Percentiles rank a stretch among this genome's conserved stretches.
These are phyloP conservation scores for Polietes domitor DNA, from an alignment of 2,888 invertebrate genomes.

Conservation along the genomic window DNA sequence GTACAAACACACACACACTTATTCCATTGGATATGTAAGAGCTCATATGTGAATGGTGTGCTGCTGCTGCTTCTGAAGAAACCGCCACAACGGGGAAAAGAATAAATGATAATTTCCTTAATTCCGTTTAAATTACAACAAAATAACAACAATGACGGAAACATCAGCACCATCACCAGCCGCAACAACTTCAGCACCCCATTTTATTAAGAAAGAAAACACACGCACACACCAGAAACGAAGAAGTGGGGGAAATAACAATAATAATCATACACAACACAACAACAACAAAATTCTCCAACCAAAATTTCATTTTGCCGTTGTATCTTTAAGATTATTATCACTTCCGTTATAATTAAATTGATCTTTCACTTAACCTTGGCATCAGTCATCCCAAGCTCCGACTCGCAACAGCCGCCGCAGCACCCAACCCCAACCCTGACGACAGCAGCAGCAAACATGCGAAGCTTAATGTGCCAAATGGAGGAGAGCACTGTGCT, in stretches of 20 bases:
- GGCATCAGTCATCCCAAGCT: slow-evolving; percentile 62
- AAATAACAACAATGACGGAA: slow-evolving; percentile 53
- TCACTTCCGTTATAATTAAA: slow-evolving; percentile 69
- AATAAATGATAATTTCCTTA: slow-evolving; percentile 40
- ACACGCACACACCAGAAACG: background rate
- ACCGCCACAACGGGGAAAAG: background rate
- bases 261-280: background rate
- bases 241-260: background rate
- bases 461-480: slow-evolving; percentile 16
- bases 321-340: slow-evolving; percentile 62
- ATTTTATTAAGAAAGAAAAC: background rate
- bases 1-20: background rate
- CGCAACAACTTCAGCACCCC: background rate
- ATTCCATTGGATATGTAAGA: background rate
- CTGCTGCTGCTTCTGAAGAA: slow-evolving; percentile 25
- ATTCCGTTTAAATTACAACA: slow-evolving; percentile 56
- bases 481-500: background rate
- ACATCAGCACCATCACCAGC: slow-evolving; percentile 1
- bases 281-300: background rate
- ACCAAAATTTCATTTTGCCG: slow-evolving; percentile 5
- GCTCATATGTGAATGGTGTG: background rate
- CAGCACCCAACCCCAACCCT: slow-evolving; percentile 9
- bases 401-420: too few relatives aligned
- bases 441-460: slow-evolving; percentile 19
- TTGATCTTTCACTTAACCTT: slow-evolving; percentile 69